These are phyloP conservation scores for Pteropus alecto DNA, from an alignment of 2,113 vertebrate species.

Conservation along the genomic window DNA sequence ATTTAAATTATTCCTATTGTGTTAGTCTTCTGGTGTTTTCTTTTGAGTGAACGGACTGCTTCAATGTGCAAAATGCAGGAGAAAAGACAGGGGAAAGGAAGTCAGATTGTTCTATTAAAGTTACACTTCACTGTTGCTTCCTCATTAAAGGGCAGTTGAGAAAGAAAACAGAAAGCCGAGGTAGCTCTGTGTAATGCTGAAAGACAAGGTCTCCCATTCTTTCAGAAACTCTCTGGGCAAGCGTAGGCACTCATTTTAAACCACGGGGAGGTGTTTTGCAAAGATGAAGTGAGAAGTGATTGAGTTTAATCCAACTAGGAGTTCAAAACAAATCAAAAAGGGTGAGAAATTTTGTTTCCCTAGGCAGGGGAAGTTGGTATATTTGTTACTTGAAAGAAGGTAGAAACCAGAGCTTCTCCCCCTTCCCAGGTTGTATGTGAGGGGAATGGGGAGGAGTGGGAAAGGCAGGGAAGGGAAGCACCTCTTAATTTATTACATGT, in stretches of 20 bases:
- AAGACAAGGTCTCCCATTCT: background rate
- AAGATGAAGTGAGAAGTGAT: background rate
- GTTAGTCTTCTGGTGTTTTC: background rate
- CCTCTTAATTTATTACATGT: background rate
- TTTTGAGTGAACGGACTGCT: background rate
- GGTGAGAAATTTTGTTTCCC: background rate
- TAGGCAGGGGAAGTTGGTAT: background rate
- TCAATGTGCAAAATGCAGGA: background rate
- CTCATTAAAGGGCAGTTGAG: constrained; percentile 42
- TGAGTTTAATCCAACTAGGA: background rate
- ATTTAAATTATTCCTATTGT: constrained; percentile 29
- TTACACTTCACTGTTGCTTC: background rate
- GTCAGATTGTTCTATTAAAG: background rate
- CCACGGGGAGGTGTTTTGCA: background rate
- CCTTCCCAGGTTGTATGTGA: background rate
- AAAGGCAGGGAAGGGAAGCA: background rate
- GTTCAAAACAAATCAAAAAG: background rate
- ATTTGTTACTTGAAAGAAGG: constrained; percentile 4
- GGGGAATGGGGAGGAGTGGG: background rate
- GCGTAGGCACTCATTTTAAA: background rate
- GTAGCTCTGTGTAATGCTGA: background rate
- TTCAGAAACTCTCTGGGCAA: background rate
- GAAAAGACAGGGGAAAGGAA: background rate
- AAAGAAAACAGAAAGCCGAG: background rate
- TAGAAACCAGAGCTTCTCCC: background rate